These are phyloP conservation scores for Aurelia sp. DNA, from an alignment of 30 jellyfish, hydroid and myxozoan genomes.

Conservation along the genomic window DNA sequence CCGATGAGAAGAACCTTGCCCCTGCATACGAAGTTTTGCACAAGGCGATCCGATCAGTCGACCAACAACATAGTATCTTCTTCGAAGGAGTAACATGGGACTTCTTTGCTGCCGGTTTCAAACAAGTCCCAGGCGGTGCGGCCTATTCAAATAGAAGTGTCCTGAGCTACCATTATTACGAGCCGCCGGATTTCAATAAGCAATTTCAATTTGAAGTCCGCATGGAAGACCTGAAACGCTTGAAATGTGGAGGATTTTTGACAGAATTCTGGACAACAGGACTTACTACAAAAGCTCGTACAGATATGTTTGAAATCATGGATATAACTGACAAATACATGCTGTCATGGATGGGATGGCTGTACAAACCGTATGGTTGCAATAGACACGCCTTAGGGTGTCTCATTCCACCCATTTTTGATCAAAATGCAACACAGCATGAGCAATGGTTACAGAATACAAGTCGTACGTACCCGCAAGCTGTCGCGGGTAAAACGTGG, in stretches of 20 bases:
- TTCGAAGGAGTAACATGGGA: conserved; percentile 93
- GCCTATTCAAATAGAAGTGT: conserved; percentile 86
- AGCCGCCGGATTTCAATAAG: conserved; percentile 97
- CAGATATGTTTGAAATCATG: conserved; percentile 77
- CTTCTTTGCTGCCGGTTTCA: conserved; percentile 87
- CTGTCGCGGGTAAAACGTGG: conserved; percentile 90
- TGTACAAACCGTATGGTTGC: conserved; percentile 95
- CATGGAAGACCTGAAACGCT: conserved; percentile 79
- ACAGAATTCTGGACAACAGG: conserved; percentile 92
- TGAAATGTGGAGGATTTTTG: conserved; percentile 92
- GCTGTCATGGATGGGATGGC: conserved; percentile 99
- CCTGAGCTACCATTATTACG: conserved; percentile 95
- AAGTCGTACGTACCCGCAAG: conserved; percentile 95
- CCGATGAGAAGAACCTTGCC: conserved; percentile 84
- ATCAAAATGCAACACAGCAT: conserved; percentile 56
- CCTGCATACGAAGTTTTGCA: conserved; percentile 97
- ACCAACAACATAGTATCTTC: conserved; percentile 71
- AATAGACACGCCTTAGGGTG: conserved; percentile 72
- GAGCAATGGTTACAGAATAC: conserved; percentile 80
- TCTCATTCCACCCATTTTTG: conserved; percentile 31
- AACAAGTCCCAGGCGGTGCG: conserved; percentile 95
- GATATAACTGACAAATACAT: conserved; percentile 78
- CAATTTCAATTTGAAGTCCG: conserved; percentile 83
- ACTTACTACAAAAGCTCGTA: conserved; percentile 57
- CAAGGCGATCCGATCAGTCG: conserved; percentile 93